Evolutionary conservation across 1,140 invertebrate genomes (phyloP).

Genomic region (Drosophila leontia): DNA sequence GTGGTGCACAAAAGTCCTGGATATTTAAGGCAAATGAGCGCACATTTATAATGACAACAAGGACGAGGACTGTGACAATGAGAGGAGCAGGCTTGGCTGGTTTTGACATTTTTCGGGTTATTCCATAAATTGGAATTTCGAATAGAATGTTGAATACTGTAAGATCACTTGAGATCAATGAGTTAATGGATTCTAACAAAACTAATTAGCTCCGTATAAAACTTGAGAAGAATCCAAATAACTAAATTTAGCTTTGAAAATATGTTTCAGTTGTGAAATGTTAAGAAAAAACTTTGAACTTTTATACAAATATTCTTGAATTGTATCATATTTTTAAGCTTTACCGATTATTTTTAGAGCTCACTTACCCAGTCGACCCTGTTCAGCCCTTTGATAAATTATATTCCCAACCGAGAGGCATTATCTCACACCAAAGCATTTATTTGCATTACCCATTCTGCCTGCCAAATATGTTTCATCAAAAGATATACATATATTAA

Average conservation of each 20-base stretch:
- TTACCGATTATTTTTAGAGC: neutral
- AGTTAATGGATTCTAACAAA: too few relatives aligned
- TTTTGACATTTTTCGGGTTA: conserved; percentile 30
- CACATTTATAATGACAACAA: conserved; percentile 82
- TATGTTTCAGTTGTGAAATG: too few relatives aligned
- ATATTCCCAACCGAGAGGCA: conserved; percentile 13
- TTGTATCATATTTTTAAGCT: neutral
- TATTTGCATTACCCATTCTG: conserved; percentile 74
- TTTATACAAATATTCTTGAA: neutral
- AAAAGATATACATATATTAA: conserved; percentile 73
- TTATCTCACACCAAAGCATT: conserved; percentile 52
- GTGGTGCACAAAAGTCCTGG: conserved; percentile 70
- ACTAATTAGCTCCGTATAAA: neutral
- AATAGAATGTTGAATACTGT: conserved; percentile 11
- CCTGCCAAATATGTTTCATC: conserved; percentile 67
- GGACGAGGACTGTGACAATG: conserved; percentile 42
- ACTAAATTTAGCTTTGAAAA: too few relatives aligned
- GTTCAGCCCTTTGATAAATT: neutral
- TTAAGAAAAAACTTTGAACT: too few relatives aligned
- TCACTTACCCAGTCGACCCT: neutral
- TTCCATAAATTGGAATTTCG: conserved; percentile 9
- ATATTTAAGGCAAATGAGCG: conserved; percentile 82
- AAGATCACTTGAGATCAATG: neutral
- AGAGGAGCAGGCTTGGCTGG: conserved; percentile 35
- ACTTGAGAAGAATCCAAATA: neutral